Evolutionary conservation across 2,113 vertebrate genomes (phyloP), one percentile per base, ranked within the genome.

Genomic region (Tricholaema leucomelas): DNA sequence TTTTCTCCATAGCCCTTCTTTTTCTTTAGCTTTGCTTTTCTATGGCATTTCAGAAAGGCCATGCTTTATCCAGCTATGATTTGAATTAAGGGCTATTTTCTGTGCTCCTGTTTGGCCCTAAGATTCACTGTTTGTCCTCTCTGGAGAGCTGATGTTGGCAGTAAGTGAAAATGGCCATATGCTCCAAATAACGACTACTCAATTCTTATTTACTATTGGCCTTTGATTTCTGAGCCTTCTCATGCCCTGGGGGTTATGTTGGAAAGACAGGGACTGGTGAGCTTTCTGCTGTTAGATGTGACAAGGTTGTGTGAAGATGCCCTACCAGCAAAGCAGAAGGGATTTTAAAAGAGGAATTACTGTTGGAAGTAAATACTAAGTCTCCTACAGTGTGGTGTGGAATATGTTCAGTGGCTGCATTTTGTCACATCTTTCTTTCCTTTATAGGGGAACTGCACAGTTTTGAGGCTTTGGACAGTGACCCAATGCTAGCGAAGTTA

Each of bases 401-500:
- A 67, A 25, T 56, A 31, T 20, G 21, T 80, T 87, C 48, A 82
- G 13, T 3, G 2, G 15, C 6, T 93, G 4, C 10, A 42, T 18
- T 33, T 74, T 70, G 12, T 71, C 16, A 12, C 28, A 3, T 4
- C n/a, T 59, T 75, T 76, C 30, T 88, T 83, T 85, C n/a, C 56
- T 58, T 46, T n/a, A 82, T 3, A 99, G 99, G 99, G 31, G 76
- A 98, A 7, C 9, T 95, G 9, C 97, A 94, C 0, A 42, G 93
- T 20, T 99, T 98, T 88, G 98, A 99, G 80, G 98, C 99, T 14
- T 73, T 98, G 84, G 99, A 99, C 96, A 99, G 99, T 81, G 98
- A 99, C 86, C 98, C 98, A 4, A 77, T 97, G 77, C 92, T 98
- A 48, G 97, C 96, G 65, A 98, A 91, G 74, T 97, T 95, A 19